A percentile compares a stretch with the other conserved stretches of the same genome.
These are phyloP conservation scores for Heteractis magnifica DNA, from an alignment of 92 coral and sea anemone genomes.

Conservation along the genomic window DNA sequence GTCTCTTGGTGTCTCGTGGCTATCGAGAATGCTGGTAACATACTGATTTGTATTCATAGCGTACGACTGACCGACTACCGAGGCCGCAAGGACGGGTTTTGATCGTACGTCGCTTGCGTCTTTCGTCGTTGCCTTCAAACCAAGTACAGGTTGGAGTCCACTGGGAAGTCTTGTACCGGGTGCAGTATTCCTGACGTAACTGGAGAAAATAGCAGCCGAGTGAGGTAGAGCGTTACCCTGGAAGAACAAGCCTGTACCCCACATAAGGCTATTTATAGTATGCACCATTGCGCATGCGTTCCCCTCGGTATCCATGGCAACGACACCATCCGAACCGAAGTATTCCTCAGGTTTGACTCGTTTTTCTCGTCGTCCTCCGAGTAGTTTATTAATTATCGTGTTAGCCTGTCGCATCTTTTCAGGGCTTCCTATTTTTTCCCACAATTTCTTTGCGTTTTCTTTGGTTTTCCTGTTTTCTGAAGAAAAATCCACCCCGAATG, in stretches of 20 bases:
- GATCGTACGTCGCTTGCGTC: not conserved
- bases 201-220: slow-evolving; percentile 71
- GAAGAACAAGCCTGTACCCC: slow-evolving; percentile 94
- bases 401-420: slow-evolving; percentile 72
- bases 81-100: slow-evolving; percentile 69
- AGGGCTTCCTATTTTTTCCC: slow-evolving; percentile 70
- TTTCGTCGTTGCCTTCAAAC: slow-evolving; percentile 33
- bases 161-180: slow-evolving; percentile 75
- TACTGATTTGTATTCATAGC: slow-evolving; percentile 67
- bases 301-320: slow-evolving; percentile 79
- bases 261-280: slow-evolving; percentile 80
- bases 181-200: slow-evolving; percentile 45
- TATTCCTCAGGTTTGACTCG: slow-evolving; percentile 4
- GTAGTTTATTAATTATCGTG: slow-evolving; percentile 60
- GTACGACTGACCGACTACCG: slow-evolving; percentile 80
- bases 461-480: slow-evolving; percentile 55
- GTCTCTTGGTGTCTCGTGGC: slow-evolving; percentile 74
- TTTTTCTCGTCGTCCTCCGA: slow-evolving; percentile 53
- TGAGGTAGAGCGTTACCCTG: slow-evolving; percentile 83
- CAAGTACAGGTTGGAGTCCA: slow-evolving; percentile 71
- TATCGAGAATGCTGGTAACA: slow-evolving; percentile 64
- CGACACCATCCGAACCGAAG: slow-evolving; percentile 81
- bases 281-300: slow-evolving; percentile 91
- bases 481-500: slow-evolving; percentile 64
- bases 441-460: slow-evolving; percentile 62